Base-by-base conservation (phyloP, 1,140 invertebrate genomes). In the Lanistes nyassanus region DNA sequence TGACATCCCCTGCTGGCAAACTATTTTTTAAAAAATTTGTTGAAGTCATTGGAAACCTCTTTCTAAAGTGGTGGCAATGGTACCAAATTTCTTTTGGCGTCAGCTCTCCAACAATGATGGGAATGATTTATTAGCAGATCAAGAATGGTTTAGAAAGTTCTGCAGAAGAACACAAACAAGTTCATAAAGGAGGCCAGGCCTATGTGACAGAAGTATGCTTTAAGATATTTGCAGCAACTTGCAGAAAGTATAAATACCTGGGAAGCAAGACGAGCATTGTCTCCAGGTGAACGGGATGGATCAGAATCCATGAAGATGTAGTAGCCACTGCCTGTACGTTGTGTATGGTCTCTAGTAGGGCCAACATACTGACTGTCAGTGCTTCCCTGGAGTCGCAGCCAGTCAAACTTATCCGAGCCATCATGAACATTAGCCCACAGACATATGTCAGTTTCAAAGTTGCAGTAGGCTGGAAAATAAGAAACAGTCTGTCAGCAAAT, bases 241-340 rank as follows among this genome's bases (percentile, higher is more conserved):
- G 3, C 7, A 31, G 31, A 26, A 26, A 5, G 9, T 36, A 4
- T 21, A 64, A 5, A 64, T 7, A 74, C 64, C 47, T 74, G 64
- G 19, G 72, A 74, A 2, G 7, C n/a, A 58, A 65, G 42, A 42
- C 82, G 64, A 26, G 86, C 87, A 71, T 76, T 84, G 76, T 95
- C 94, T 82, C 94, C 93, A 29, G 89, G 86, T 55, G 90, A 83
- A 51, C 92, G 87, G 0, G 93, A 92, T 0, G 82, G 64, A 19
- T 93, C 92, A 47, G 70, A 37, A 55, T 72, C 70, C 9, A 72
- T 72, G 70, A 37, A 72, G 39, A 68, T 68, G 60, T 76, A 76
- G 60, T 72, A 64, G 60, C 79, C 76, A 13, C n/a, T 13, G 26
- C 37, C 37, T 67, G 47, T 68, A 29, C 67, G 42, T 19, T 37